These are phyloP conservation scores for Pantelozetes paolii DNA, from an alignment of 2,888 invertebrate genomes.

Conservation along the genomic window DNA sequence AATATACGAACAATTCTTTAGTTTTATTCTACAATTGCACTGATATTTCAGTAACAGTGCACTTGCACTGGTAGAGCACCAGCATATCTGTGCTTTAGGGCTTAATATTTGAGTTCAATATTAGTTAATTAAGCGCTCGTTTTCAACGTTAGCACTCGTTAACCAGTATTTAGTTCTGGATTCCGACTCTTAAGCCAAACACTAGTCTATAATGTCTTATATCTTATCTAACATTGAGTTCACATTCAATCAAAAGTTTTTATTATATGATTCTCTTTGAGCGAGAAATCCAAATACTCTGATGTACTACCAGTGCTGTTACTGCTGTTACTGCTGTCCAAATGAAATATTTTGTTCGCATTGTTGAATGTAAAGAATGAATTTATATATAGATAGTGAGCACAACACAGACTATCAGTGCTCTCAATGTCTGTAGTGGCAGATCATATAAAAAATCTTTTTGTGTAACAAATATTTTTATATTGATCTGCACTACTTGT, in stretches of 20 bases:
- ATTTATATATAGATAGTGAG: constrained; percentile 1
- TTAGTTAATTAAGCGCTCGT: constrained; percentile 28
- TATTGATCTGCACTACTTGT: constrained; percentile 34
- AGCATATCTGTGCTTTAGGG: neutral
- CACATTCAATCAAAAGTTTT: constrained; percentile 11
- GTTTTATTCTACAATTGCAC: neutral
- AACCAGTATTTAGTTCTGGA: constrained; percentile 24
- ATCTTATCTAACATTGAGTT: neutral
- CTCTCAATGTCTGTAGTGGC: neutral
- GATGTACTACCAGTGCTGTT: neutral
- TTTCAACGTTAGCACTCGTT: constrained; percentile 13
- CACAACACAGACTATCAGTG: neutral
- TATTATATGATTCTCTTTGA: neutral
- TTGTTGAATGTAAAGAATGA: constrained; percentile 29
- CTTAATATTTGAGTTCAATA: neutral
- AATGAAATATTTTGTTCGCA: constrained; percentile 24
- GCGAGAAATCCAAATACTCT: neutral
- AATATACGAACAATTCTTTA: constrained; percentile 26
- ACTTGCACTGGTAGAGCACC: neutral
- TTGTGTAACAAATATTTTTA: constrained; percentile 28
- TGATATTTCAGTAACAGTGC: neutral
- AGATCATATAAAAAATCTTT: constrained; percentile 29
- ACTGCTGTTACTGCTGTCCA: neutral
- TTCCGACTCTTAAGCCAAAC: constrained; percentile 5
- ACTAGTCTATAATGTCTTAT: constrained; percentile 3